Evolutionary conservation across 1,140 invertebrate species (phyloP), one percentile per base, ranked within the genome.

Genomic region (Maniola jurtina): DNA sequence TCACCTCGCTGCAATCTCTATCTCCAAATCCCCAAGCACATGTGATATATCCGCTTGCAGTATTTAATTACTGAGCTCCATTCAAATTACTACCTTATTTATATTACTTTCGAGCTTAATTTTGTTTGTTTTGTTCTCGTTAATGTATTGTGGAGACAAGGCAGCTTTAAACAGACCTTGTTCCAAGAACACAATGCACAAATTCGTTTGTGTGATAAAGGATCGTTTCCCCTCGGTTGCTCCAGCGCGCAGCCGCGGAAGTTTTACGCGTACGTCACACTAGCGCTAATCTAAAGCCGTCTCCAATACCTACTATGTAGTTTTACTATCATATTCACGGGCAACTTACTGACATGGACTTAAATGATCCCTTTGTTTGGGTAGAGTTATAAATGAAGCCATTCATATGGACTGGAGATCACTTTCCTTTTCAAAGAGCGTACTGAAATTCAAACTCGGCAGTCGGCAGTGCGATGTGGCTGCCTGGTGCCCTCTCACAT

Each of bases 191-290:
- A 71, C 61, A 88, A 74, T 71, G 84, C 81, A 74, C 66, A 86
- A 77, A 78, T 83, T 86, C 66, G 76, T 69, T 57, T 71, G 72
- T 25, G 62, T 64, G 67, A 58, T 64, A 52, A 66, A 66, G 71
- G 70, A 64, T 60, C 47, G 38, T 36, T 60, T 61, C 66, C 73
- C 73, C 70, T 72, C 69, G 66, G 72, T 64, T 61, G 9, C 71
- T 74, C 68, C 69, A 76, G 70, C 69, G 81, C 88, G 88, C 88
- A 88, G 84, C 70, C 88, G 88, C 84, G 81, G 79, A 80, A 83
- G 79, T 76, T 76, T 65, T 25, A 66, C 61, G 58, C 63, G 68
- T 74, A 83, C 80, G 81, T 87, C 82, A 80, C 81, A 79, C 73
- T 81, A 82, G 84, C 78, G 81, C 74, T 83, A 81, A 82, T 79